A percentile compares a stretch with the other conserved stretches of the same genome.
These are phyloP conservation scores for Parauchenoglanis ngamensis DNA, from an alignment of 2,797 vertebrate species.

Conservation along the genomic window DNA sequence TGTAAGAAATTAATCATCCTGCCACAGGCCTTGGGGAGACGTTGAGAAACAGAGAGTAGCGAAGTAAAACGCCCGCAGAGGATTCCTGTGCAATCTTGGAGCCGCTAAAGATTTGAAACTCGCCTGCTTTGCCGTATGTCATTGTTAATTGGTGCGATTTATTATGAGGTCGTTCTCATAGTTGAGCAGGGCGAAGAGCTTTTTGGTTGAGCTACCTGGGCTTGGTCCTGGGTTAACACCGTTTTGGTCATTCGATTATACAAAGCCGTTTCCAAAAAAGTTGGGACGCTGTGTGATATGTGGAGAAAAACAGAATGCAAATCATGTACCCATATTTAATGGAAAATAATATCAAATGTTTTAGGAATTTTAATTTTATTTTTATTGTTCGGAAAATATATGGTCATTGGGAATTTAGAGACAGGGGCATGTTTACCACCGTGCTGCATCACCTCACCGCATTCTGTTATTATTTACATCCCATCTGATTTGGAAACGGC, in stretches of 20 bases:
- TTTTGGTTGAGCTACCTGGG: background rate
- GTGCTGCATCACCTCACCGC: too few species aligned
- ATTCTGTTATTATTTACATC: too few species aligned
- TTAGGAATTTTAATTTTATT: too few species aligned
- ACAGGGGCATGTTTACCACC: too few species aligned
- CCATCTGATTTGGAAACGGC: too few species aligned
- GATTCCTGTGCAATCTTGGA: background rate
- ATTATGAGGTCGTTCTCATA: background rate
- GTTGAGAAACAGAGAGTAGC: background rate
- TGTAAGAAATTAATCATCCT: background rate
- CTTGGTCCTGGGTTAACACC: background rate
- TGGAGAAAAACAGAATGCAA: too few species aligned
- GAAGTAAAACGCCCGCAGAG: background rate
- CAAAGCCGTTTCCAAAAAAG: too few species aligned
- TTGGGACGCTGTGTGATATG: too few species aligned
- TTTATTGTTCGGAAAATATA: too few species aligned
- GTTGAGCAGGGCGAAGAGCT: background rate
- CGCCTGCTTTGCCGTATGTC: conserved; percentile 19
- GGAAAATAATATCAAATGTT: too few species aligned
- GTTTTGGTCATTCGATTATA: conserved; percentile 10
- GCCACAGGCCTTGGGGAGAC: background rate
- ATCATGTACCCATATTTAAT: too few species aligned
- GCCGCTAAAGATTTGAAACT: background rate
- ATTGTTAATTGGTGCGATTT: conserved; percentile 1
- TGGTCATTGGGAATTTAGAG: too few species aligned